These are phyloP conservation scores for Euzetes globulus DNA, from an alignment of 2,888 invertebrate genomes.

Conservation along the genomic window DNA sequence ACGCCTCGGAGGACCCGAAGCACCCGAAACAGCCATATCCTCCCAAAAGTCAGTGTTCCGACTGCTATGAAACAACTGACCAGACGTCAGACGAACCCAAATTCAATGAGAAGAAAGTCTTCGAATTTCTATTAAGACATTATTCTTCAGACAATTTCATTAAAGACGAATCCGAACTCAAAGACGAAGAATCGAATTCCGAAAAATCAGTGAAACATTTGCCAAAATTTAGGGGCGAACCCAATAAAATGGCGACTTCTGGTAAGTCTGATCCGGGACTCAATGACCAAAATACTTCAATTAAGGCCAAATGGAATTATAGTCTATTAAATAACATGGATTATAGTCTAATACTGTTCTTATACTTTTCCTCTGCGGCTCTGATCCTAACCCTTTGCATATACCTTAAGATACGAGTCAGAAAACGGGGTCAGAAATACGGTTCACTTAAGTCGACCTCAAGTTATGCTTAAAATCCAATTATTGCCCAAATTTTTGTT, in stretches of 20 bases:
- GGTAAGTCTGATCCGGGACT: neutral
- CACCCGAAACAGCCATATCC: conserved; percentile 88
- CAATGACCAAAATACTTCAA: conserved; percentile 24
- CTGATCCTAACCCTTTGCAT: conserved; percentile 67
- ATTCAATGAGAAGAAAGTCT: conserved; percentile 60
- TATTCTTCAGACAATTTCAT: conserved; percentile 47
- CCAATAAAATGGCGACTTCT: neutral
- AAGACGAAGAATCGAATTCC: neutral
- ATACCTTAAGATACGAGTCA: conserved; percentile 63
- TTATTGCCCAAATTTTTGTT: neutral
- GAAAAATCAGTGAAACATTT: neutral
- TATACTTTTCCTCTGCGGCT: conserved; percentile 65
- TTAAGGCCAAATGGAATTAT: conserved; percentile 37
- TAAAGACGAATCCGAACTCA: conserved; percentile 21
- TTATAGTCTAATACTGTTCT: conserved; percentile 65
- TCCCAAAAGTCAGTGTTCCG: conserved; percentile 57
- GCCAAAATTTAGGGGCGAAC: neutral
- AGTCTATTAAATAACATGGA: conserved; percentile 57
- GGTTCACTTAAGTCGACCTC: conserved; percentile 2
- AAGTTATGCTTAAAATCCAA: conserved; percentile 9
- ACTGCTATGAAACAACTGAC: conserved; percentile 51
- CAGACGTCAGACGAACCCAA: neutral
- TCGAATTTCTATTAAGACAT: conserved; percentile 57
- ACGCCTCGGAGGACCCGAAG: conserved; percentile 78
- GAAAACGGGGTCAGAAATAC: conserved; percentile 41